A percentile compares a stretch with the other conserved stretches of the same genome.
phyloP scores from a whole-genome alignment of 2,113 vertebrate genomes.

The Austrofundulus limnaeus region DNA sequence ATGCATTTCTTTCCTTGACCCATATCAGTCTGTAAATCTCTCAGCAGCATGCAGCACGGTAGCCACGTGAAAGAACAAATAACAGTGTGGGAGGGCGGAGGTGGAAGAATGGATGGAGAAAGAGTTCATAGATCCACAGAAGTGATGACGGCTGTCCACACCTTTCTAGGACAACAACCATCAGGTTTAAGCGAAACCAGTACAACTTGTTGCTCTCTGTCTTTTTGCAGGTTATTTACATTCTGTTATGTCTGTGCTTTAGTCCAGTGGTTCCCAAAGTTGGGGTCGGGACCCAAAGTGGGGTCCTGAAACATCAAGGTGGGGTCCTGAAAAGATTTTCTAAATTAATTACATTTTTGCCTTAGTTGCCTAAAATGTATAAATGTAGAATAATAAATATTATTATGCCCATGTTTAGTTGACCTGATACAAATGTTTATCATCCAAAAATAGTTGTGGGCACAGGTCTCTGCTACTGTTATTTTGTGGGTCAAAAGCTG shows the following conservation, averaged over 20 bases:
- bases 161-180: conserved; percentile 31
- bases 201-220: conserved; percentile 39
- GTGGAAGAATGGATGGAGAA: conserved; percentile 24
- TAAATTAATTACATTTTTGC: too few species aligned
- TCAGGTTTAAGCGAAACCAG: conserved; percentile 57
- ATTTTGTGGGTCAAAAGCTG: too few species aligned
- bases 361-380: too few species aligned
- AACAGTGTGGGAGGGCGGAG: background rate
- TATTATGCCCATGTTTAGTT: too few species aligned
- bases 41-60: conserved; percentile 47
- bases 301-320: too few species aligned
- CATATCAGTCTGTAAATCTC: conserved; percentile 46
- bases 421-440: too few species aligned
- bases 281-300: too few species aligned
- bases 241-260: conserved; percentile 11
- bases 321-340: too few species aligned
- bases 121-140: conserved; percentile 29
- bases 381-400: too few species aligned
- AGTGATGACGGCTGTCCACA: conserved; percentile 55
- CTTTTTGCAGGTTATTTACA: conserved; percentile 10
- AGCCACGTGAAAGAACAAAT: conserved; percentile 32
- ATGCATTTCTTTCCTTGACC: conserved; percentile 32
- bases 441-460: too few species aligned
- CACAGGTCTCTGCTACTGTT: too few species aligned
- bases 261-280: too few species aligned